Evolutionary conservation across 2,888 invertebrate species (phyloP).

Genomic region (Allophyes oxyacanthae): DNA sequence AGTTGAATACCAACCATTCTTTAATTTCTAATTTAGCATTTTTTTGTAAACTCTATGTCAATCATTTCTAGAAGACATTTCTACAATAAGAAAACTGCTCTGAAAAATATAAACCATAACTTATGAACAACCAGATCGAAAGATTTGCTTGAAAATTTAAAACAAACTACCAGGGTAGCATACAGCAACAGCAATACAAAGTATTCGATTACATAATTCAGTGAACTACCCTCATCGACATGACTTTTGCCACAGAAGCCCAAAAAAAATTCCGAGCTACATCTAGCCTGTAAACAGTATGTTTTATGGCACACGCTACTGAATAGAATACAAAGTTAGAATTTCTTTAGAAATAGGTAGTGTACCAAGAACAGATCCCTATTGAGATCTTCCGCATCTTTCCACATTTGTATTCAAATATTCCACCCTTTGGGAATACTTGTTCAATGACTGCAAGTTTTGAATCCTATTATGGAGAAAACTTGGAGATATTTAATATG

Average conservation of each 20-base stretch:
- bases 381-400: constrained; percentile 60
- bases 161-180: constrained; percentile 24
- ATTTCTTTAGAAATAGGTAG: constrained; percentile 41
- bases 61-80: no score
- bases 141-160: background rate
- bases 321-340: constrained; percentile 49
- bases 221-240: constrained; percentile 8
- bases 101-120: no score
- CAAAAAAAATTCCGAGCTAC: constrained; percentile 6
- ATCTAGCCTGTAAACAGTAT: constrained; percentile 37
- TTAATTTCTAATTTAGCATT: no score
- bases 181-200: constrained; percentile 11
- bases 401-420: constrained; percentile 73
- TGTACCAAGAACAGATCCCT: constrained; percentile 43
- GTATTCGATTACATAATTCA: constrained; percentile 27
- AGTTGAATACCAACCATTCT: no score
- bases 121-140: no score
- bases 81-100: no score
- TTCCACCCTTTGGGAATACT: constrained; percentile 61
- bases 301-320: constrained; percentile 38
- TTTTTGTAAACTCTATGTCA: no score
- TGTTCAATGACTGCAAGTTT: constrained; percentile 61
- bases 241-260: constrained; percentile 19
- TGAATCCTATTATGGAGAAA: constrained; percentile 27
- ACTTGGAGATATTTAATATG: constrained; percentile 37